Conservation (phyloP, 2,113 vertebrate genomes). For the Misgurnus anguillicaudatus region DNA sequence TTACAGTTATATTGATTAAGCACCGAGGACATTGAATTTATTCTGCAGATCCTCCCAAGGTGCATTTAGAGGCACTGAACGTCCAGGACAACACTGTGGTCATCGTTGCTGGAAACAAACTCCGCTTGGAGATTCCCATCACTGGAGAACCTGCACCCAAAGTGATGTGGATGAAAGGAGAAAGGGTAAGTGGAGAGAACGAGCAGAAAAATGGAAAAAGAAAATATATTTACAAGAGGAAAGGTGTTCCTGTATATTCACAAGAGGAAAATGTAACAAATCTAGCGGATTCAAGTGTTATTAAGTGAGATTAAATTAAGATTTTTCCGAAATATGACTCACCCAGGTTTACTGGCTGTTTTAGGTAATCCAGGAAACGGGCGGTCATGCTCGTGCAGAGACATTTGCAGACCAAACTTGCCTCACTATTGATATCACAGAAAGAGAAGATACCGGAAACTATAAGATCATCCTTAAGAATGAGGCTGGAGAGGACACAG, state of each 20-base stretch:
- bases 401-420: constrained; percentile 88
- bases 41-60: constrained; percentile 86
- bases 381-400: constrained; percentile 85
- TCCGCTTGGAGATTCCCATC: constrained; percentile 93
- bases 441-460: constrained; percentile 88
- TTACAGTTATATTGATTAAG: neutral
- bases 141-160: constrained; percentile 91
- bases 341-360: neutral
- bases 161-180: constrained; percentile 91
- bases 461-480: constrained; percentile 95
- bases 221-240: neutral
- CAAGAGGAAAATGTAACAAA: neutral
- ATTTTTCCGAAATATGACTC: neutral
- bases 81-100: constrained; percentile 87
- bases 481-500: constrained; percentile 92
- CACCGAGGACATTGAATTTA: neutral
- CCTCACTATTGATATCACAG: constrained; percentile 90
- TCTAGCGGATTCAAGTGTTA: too few relatives aligned
- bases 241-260: neutral
- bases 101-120: constrained; percentile 92
- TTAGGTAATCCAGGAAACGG: constrained; percentile 88
- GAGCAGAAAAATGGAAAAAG: neutral
- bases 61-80: constrained; percentile 88
- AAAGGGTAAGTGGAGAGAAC: constrained; percentile 79
- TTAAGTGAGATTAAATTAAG: too few relatives aligned